Evolutionary conservation across 1,140 invertebrate species (phyloP), one percentile per base, ranked within the genome.

Genomic region (Drosophila repletoides): DNA sequence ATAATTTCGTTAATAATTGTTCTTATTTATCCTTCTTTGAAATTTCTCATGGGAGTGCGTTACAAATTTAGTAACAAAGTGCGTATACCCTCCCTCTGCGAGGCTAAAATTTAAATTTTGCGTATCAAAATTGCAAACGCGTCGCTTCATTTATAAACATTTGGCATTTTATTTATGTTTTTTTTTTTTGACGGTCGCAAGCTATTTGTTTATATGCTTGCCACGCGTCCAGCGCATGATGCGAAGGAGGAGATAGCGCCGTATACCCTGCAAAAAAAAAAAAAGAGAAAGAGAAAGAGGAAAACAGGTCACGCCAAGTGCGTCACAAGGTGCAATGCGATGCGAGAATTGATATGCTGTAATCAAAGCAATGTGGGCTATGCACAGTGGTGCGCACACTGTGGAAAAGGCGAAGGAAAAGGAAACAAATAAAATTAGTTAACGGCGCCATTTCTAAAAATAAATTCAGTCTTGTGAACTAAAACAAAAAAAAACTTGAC

Each of bases 61-160:
- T n/a, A n/a, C n/a, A n/a, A n/a, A n/a, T n/a, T n/a, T n/a, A n/a
- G n/a, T n/a, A n/a, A n/a, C n/a, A n/a, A n/a, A n/a, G n/a, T 45
- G 3, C 2, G 15, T 52, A 5, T 38, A 14, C n/a, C n/a, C n/a
- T n/a, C n/a, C n/a, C n/a, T n/a, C n/a, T n/a, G n/a, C n/a, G n/a
- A n/a, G n/a, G n/a, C n/a, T n/a, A n/a, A n/a, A n/a, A n/a, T n/a
- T n/a, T n/a, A n/a, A n/a, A n/a, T n/a, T 48, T 29, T 43, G 46
- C 14, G 40, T 19, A 5, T 12, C 22, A 33, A 29, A 61, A 28
- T 40, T 24, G 24, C 55, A 70, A 64, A 65, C 76, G 52, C 31
- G 26, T 77, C 49, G 31, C 29, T 73, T 65, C 84, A 81, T 84
- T 81, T 80, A 80, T 79, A 76, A 79, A 70, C 64, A 70, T 55